Evolutionary conservation across 1,140 invertebrate genomes (phyloP), one percentile per base, ranked within the genome.

Genomic region (Bactericera cockerelli): DNA sequence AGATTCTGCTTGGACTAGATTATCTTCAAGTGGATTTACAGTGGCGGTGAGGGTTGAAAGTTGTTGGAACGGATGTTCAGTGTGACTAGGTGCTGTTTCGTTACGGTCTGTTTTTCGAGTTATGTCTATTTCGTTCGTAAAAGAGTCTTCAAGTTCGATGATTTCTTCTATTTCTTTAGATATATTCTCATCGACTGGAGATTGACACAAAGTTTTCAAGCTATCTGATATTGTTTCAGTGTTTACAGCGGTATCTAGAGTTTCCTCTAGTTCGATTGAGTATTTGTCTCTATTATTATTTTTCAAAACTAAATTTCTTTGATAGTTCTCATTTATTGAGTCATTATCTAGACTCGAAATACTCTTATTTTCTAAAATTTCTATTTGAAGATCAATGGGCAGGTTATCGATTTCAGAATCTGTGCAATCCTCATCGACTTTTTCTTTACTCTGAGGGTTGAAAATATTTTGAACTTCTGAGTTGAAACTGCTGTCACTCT

Each of bases 401-500:
- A 49, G 19, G 22, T 49, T 49, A 10, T 49, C 42, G 3, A 49
- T 49, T 8, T 49, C 42, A 49, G 42, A 49, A 49, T 49, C 42
- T 6, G 42, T 49, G 19, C 22, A 6, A 49, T n/a, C 22, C 19
- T 49, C 42, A 8, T 49, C 42, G 8, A 49, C n/a, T 6, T 49
- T 16, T 10, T 49, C 22, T 19, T 22, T 49, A 16, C 22, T 49
- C 3, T 49, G n/a, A 49, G n/a, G n/a, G 19, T 49, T 49, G 8
- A 49, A 49, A 19, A 49, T 49, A 49, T 49, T 4, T 8, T 49
- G 42, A 22, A 49, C 22, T 49, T 49, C 42, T 10, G 42, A 49
- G 19, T 49, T 49, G n/a, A 49, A 49, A 49, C 42, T 49, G 19
- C 42, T 49, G 19, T 49, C 42, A 49, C 42, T 49, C 19, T 49